Conservation (phyloP, 2,888 invertebrate genomes). For the Formica aserva region DNA sequence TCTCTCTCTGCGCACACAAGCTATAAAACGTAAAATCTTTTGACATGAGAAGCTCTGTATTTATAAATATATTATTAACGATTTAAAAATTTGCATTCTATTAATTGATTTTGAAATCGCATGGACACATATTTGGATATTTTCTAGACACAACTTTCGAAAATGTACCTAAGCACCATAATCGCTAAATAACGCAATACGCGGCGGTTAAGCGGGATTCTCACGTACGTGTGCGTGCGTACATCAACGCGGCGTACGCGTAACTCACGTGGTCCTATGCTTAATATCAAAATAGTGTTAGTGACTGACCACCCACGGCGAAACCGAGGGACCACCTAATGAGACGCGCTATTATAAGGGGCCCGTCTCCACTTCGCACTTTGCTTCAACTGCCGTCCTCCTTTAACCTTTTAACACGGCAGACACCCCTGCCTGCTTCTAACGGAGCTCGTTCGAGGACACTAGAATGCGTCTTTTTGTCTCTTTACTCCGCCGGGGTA, state of each 20-base stretch:
- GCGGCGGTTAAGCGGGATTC: slow-evolving; percentile 74
- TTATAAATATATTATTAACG: not conserved
- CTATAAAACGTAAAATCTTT: not conserved
- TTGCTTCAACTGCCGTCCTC: slow-evolving; percentile 78
- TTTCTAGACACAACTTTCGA: not conserved
- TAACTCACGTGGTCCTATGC: slow-evolving; percentile 72
- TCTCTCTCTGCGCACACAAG: not conserved
- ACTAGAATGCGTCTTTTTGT: slow-evolving; percentile 6
- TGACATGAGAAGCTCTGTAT: not conserved
- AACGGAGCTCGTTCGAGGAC: slow-evolving; percentile 44
- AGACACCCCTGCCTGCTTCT: slow-evolving; percentile 47
- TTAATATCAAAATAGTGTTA: slow-evolving; percentile 84
- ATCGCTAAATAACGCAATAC: slow-evolving; percentile 76
- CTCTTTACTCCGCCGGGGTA: not conserved
- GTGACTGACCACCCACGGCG: slow-evolving; percentile 84
- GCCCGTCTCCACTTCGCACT: slow-evolving; percentile 82
- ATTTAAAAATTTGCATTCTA: not conserved
- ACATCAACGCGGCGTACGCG: slow-evolving; percentile 64
- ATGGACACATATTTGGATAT: not conserved
- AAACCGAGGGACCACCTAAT: slow-evolving; percentile 83
- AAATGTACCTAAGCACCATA: not conserved
- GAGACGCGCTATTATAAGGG: slow-evolving; percentile 81
- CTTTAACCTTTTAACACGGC: slow-evolving; percentile 70
- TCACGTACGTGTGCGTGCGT: slow-evolving; percentile 63
- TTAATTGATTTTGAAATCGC: not conserved